Percentiles rank a stretch among this genome's conserved stretches.
Conservation (phyloP, 2,888 invertebrate genomes). For the Plagodis dolabraria region DNA sequence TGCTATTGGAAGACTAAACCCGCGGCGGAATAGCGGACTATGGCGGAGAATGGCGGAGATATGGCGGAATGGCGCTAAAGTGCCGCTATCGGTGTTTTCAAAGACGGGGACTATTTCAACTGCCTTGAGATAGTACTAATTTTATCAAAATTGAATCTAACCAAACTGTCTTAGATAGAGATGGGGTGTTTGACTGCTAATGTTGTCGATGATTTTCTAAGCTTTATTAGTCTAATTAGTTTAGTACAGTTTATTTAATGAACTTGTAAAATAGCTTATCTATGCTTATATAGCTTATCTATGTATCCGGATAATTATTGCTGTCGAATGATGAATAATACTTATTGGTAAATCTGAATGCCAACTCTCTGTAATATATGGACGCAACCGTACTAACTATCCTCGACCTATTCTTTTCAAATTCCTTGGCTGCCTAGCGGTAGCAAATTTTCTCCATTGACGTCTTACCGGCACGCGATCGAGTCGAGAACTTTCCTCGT, state of each 20-base stretch:
- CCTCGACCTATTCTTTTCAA: too few relatives aligned
- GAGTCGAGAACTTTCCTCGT: too few relatives aligned
- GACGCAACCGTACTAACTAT: too few relatives aligned
- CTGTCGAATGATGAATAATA: too few relatives aligned
- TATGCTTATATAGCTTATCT: too few relatives aligned
- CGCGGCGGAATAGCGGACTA: constrained; percentile 15
- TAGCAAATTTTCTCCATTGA: too few relatives aligned
- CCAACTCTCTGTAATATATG: too few relatives aligned
- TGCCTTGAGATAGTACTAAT: constrained; percentile 33
- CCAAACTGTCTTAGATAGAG: constrained; percentile 31
- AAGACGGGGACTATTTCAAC: constrained; percentile 26
- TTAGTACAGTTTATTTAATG: neutral
- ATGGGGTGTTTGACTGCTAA: constrained; percentile 13
- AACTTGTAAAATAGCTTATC: neutral
- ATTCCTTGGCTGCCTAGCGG: too few relatives aligned
- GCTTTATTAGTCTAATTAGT: neutral
- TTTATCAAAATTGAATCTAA: constrained; percentile 42
- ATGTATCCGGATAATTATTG: too few relatives aligned
- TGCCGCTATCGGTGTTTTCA: constrained; percentile 19
- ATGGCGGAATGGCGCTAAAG: constrained; percentile 12
- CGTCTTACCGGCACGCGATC: too few relatives aligned
- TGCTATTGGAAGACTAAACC: constrained; percentile 26
- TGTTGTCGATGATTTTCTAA: constrained; percentile 7
- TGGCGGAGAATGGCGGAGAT: constrained; percentile 25
- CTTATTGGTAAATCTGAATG: too few relatives aligned